These are phyloP conservation scores for Drosophila ezoana DNA, from an alignment of 2,888 invertebrate genomes.

Conservation along the genomic window DNA sequence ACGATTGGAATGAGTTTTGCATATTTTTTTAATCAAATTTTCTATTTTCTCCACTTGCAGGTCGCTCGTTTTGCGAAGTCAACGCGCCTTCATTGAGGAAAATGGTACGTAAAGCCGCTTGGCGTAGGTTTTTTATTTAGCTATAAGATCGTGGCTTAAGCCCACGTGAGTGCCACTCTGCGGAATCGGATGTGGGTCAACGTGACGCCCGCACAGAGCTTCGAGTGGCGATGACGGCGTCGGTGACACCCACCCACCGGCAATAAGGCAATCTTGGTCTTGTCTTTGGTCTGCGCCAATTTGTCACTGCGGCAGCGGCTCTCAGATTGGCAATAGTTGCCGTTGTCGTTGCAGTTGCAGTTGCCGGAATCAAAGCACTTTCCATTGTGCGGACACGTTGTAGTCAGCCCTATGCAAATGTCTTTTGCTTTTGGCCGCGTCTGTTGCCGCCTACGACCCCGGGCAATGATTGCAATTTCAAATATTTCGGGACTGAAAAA, in stretches of 20 bases:
- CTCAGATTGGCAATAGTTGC: conserved; percentile 42
- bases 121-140: conserved; percentile 55
- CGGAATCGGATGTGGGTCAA: conserved; percentile 71
- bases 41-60: conserved; percentile 66
- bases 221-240: conserved; percentile 13
- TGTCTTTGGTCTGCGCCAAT: conserved; percentile 49
- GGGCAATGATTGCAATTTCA: conserved; percentile 32
- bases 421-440: conserved; percentile 38
- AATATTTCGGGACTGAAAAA: conserved; percentile 26
- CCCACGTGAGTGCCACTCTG: conserved; percentile 63
- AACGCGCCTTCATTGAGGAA: conserved; percentile 83
- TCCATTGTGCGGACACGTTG: conserved; percentile 51
- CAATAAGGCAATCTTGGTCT: conserved; percentile 13
- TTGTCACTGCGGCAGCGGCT: conserved; percentile 52
- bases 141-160: conserved; percentile 52
- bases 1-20: neutral
- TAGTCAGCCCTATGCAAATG: conserved; percentile 52
- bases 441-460: conserved; percentile 33
- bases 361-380: conserved; percentile 59
- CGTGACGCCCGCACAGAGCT: conserved; percentile 69
- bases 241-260: conserved; percentile 37
- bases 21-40: conserved; percentile 21
- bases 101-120: conserved; percentile 80
- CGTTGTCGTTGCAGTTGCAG: conserved; percentile 9
- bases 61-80: conserved; percentile 84